A percentile compares a stretch with the other conserved stretches of the same genome.
phyloP scores from a whole-genome alignment of 2,113 vertebrate species.

The Patagioenas fasciata region DNA sequence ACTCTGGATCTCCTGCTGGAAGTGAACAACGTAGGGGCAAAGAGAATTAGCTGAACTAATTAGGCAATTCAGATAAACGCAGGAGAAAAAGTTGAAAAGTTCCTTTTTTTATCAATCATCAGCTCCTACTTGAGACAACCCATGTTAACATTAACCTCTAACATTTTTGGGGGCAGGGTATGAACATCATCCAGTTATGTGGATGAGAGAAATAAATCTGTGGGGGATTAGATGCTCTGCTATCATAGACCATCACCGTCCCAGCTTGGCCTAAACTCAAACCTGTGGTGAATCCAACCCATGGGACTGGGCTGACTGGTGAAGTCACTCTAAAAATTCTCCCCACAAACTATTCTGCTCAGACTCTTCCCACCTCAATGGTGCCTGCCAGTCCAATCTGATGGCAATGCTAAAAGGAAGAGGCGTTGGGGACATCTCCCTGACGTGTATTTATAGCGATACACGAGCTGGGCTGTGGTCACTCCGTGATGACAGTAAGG shows the following conservation, averaged over 20 bases:
- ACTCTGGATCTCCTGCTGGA: neutral
- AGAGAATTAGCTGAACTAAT: neutral
- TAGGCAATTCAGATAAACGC: neutral
- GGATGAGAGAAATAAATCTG: neutral
- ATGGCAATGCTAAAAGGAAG: neutral
- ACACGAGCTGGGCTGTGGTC: neutral
- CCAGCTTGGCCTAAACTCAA: neutral
- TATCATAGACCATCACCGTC: neutral
- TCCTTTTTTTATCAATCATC: neutral
- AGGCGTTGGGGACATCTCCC: neutral
- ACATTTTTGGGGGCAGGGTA: neutral
- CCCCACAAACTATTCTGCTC: neutral
- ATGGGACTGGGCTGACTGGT: neutral
- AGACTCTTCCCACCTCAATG: neutral
- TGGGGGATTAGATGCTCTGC: neutral
- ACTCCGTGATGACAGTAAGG: neutral
- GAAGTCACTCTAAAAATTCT: neutral
- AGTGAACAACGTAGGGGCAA: neutral
- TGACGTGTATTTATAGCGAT: neutral
- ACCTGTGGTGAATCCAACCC: neutral
- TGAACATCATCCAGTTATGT: neutral
- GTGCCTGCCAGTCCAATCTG: neutral
- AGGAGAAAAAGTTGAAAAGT: neutral
- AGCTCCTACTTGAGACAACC: neutral
- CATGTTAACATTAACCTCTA: neutral